phyloP scores from a whole-genome alignment of 2,888 invertebrate species.

The Unio pictorum region DNA sequence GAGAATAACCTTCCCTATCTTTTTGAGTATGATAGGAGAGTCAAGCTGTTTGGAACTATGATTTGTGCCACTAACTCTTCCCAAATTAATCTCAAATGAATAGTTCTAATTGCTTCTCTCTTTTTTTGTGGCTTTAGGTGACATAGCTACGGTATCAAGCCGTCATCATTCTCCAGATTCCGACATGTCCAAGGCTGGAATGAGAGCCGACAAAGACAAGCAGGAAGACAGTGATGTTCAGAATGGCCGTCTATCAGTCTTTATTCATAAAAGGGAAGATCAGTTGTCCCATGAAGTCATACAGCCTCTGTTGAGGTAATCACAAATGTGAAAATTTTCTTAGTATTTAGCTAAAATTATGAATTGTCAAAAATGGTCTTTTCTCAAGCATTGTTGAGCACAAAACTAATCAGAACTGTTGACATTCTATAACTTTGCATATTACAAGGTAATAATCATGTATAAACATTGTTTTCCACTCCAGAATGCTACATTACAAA shows the following conservation, averaged over 20 bases:
- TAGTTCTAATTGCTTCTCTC: too few relatives aligned
- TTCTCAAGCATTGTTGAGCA: too few relatives aligned
- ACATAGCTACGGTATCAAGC: slow-evolving; percentile 63
- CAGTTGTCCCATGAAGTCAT: slow-evolving; percentile 70
- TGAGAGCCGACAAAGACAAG: slow-evolving; percentile 52
- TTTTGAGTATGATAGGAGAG: too few relatives aligned
- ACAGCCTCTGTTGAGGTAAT: slow-evolving; percentile 67
- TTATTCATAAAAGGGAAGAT: slow-evolving; percentile 69
- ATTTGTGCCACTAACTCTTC: too few relatives aligned
- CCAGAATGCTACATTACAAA: too few relatives aligned
- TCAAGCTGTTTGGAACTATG: too few relatives aligned
- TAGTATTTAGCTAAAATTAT: background rate
- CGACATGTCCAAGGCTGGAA: slow-evolving; percentile 25
- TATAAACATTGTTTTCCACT: too few relatives aligned
- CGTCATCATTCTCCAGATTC: slow-evolving; percentile 58
- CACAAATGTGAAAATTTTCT: background rate
- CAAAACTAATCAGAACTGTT: too few relatives aligned
- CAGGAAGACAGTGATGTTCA: slow-evolving; percentile 62
- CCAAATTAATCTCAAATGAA: too few relatives aligned
- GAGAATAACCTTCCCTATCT: too few relatives aligned
- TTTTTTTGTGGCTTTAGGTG: slow-evolving; percentile 44
- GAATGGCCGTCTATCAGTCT: slow-evolving; percentile 67
- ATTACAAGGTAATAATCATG: too few relatives aligned
- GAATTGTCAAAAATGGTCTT: background rate
- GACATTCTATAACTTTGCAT: too few relatives aligned